Evolutionary conservation across 2,888 invertebrate species (phyloP).

Genomic region (Helobdella robusta): DNA sequence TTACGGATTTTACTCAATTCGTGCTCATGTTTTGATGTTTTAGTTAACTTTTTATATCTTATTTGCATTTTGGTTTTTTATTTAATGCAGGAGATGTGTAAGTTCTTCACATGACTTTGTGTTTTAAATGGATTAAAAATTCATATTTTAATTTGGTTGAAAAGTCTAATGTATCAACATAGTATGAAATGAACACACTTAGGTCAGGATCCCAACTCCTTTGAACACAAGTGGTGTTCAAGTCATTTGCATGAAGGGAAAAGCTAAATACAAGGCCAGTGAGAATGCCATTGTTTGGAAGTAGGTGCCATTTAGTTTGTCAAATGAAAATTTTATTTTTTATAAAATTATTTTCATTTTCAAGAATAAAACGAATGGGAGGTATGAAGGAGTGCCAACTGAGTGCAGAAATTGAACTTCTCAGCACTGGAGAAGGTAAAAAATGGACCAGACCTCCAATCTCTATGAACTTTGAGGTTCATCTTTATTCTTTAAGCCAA

Average conservation of each 20-base stretch:
- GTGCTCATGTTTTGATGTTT: too few species aligned
- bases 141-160: too few species aligned
- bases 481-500: conserved; percentile 17
- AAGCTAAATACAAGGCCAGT: conserved; percentile 98
- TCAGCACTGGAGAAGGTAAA: conserved; percentile 90
- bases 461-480: conserved; percentile 95
- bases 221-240: conserved; percentile 97
- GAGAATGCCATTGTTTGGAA: conserved; percentile 97
- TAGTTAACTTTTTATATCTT: too few species aligned
- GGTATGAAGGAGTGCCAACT: conserved; percentile 97
- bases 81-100: too few species aligned
- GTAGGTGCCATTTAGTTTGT: conserved; percentile 55
- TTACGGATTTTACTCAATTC: too few species aligned
- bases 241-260: conserved; percentile 94
- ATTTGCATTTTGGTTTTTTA: too few species aligned
- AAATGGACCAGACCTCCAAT: conserved; percentile 99
- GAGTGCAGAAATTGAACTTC: conserved; percentile 94
- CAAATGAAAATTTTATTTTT: background rate
- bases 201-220: conserved; percentile 85
- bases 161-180: too few species aligned
- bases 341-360: background rate
- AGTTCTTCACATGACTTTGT: too few species aligned
- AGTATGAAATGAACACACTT: too few species aligned
- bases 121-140: too few species aligned
- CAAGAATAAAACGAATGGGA: conserved; percentile 56